phyloP scores from a whole-genome alignment of 1,140 invertebrate species.

The Mya arenaria region DNA sequence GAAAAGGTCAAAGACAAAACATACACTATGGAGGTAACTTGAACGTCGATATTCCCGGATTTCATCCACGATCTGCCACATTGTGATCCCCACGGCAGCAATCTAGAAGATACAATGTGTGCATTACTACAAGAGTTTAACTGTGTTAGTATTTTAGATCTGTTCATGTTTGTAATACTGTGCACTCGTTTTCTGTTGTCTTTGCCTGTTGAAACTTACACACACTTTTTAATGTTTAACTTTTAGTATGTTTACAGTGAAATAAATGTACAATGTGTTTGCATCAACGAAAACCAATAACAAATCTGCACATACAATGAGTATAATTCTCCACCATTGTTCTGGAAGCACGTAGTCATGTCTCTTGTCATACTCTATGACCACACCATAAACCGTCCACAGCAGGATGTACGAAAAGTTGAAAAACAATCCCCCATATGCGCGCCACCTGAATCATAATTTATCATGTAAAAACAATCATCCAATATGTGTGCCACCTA shows the following conservation, averaged over 20 bases:
- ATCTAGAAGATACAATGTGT: slow-evolving; percentile 61
- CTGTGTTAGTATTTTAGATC: not conserved
- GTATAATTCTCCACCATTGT: slow-evolving; percentile 76
- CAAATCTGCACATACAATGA: slow-evolving; percentile 77
- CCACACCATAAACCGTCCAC: slow-evolving; percentile 76
- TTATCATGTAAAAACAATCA: not conserved
- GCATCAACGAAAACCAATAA: too few relatives aligned
- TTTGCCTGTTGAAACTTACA: too few relatives aligned
- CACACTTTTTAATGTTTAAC: too few relatives aligned
- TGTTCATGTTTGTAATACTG: too few relatives aligned
- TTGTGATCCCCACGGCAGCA: slow-evolving; percentile 69
- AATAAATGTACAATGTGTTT: too few relatives aligned
- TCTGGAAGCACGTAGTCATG: slow-evolving; percentile 74
- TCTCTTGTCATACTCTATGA: slow-evolving; percentile 73
- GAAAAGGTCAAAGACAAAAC: not conserved
- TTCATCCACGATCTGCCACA: slow-evolving; percentile 77
- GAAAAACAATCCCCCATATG: slow-evolving; percentile 68
- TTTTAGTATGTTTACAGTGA: too few relatives aligned
- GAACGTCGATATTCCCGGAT: slow-evolving; percentile 72
- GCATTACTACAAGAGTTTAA: not conserved
- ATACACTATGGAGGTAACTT: slow-evolving; percentile 68
- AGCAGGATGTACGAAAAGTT: slow-evolving; percentile 77
- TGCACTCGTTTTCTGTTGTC: too few relatives aligned
- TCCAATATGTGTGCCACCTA: too few relatives aligned
- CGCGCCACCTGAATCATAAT: slow-evolving; percentile 67